Base-by-base conservation (phyloP, 2,113 vertebrate genomes). In the Myrmecobius fasciatus region DNA sequence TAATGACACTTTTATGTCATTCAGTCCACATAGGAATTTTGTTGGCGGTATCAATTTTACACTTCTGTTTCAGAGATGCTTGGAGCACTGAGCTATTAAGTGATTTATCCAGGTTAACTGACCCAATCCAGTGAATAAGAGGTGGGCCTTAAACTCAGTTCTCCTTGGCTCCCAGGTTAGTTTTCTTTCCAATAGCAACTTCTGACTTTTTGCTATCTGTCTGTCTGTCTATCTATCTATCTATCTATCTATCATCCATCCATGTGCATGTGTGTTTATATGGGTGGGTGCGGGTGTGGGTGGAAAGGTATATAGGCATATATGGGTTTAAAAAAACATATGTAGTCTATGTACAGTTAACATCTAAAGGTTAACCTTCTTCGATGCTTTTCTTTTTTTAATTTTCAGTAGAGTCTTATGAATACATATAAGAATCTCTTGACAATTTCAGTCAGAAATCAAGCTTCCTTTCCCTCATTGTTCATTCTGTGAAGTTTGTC, bases 401-500 rank as follows among this genome's bases (percentile, higher is more conserved):
- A 1, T 96, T 98, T 96, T 95, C 20, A 94, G 96, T 93, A 95
- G 9, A 97, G 47, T 60, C 0, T 88, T 52, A 95, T 83, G 94
- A 93, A 92, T 48, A 91, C 43, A 96, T 88, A 94, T 43, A 97
- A 89, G 53, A 88, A 96, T 93, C 49, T 96, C 93, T 97, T 97
- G 94, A 97, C 75, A 97, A 96, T 94, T 97, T 97, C 92, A 97
- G 88, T 95, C 92, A 97, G 92, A 97, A 97, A 96, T 90, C 89
- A 60, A 93, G 67, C 22, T 89, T 94, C 95, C 96, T 97, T 51
- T 43, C 52, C 93, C 49, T 46, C 0, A 53, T 98, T 98, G 98
- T 97, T 97, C 95, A 97, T 94, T 97, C 93, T 98, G 96, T 94
- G 96, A 98, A 97, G 95, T 98, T 95, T 97, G 96, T 93, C 95